Evolutionary conservation across 2,888 invertebrate species (phyloP), one percentile per base, ranked within the genome.

Genomic region (Bellardia bayeri): DNA sequence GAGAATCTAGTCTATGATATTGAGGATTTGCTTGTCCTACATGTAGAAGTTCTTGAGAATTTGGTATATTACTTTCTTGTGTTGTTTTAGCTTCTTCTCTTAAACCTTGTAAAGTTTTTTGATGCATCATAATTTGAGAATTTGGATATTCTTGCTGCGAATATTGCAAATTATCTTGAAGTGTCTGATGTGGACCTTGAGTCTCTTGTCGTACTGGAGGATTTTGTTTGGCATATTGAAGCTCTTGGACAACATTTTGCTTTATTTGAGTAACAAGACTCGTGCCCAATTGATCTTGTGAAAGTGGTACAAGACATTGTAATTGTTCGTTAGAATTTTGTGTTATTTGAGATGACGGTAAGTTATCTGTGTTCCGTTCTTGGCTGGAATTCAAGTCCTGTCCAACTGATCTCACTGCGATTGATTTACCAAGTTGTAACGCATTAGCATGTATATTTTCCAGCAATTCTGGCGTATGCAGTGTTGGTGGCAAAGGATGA

Each of bases 391-490:
- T 45, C 33, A 56, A 45, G 23, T 8, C 7, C 7, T 58, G 13
- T 11, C 7, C 16, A 7, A 63, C 51, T 51, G 64, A 1, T 51
- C 3, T 16, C 23, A 51, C 9, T 54, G 51, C 64, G 7, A 72
- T 42, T 51, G 54, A 16, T 14, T 72, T 23, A 2, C 72, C 63
- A 30, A 71, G 23, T 51, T 71, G 51, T 16, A 81, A 81, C 13
- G 58, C 23, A 33, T 14, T 42, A 23, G 69, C 2, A 42, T 61
- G 30, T 11, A 9, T 40, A 58, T 69, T 69, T 56, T 13, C 42
- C 49, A 51, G n/a, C 40, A 49, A 56, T 49, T 37, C 3, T 58
- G 74, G 14, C 7, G 8, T 40, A 56, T n/a, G 30, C n/a, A 51
- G 7, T 37, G 42, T 61, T 69, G 33, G 3, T n/a, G 58, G 3